Conservation (phyloP, 2,888 invertebrate species). For the Thera obeliscata region DNA sequence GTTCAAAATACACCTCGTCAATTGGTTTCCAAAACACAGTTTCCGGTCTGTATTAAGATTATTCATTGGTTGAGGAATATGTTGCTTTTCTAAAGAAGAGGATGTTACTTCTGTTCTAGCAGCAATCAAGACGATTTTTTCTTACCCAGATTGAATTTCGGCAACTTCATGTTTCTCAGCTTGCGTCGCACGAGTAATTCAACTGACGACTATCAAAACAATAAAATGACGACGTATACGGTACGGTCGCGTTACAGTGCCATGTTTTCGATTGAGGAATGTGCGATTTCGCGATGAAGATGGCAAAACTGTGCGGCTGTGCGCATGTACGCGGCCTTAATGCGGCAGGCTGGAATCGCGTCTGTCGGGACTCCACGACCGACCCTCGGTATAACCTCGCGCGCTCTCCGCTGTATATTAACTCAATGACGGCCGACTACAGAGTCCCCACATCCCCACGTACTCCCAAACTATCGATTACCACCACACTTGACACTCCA, state of each 20-base stretch:
- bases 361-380: constrained; percentile 17
- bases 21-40: too few relatives aligned
- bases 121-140: constrained; percentile 6
- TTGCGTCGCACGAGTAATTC: constrained; percentile 40
- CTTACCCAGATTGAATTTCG: constrained; percentile 72
- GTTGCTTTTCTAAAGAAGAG: too few relatives aligned
- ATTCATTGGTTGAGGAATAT: too few relatives aligned
- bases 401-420: constrained; percentile 21
- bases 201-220: constrained; percentile 50
- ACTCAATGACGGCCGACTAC: constrained; percentile 22
- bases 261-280: constrained; percentile 36
- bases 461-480: constrained; percentile 59
- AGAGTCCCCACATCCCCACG: constrained; percentile 28
- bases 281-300: constrained; percentile 29
- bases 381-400: constrained; percentile 33
- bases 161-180: constrained; percentile 67
- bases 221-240: constrained; percentile 43
- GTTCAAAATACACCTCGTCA: too few relatives aligned
- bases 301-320: constrained; percentile 57
- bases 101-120: too few relatives aligned
- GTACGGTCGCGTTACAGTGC: constrained; percentile 42
- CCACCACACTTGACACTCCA: constrained; percentile 60
- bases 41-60: too few relatives aligned
- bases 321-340: constrained; percentile 58
- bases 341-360: constrained; percentile 45